Evolutionary conservation across 2,113 vertebrate species (phyloP).

Genomic region (Phyllostomus discolor): DNA sequence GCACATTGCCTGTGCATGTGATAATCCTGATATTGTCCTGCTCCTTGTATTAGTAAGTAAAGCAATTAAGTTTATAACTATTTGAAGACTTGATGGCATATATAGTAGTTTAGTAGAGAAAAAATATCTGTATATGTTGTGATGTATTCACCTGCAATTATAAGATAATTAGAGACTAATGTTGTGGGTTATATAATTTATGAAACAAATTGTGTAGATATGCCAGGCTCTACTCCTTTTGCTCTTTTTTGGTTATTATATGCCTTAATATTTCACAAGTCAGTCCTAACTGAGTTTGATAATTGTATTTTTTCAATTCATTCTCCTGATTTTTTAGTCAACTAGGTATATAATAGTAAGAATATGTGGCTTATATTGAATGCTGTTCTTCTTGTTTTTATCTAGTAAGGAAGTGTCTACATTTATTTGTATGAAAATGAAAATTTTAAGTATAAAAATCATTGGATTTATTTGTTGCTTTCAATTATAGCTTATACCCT

Average conservation of each 20-base stretch:
- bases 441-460: background rate
- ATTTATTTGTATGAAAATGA: background rate
- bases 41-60: constrained; percentile 91
- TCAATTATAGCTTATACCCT: background rate
- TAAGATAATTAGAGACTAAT: background rate
- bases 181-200: background rate
- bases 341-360: background rate
- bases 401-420: background rate
- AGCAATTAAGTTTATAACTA: background rate
- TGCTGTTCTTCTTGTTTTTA: background rate
- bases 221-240: background rate
- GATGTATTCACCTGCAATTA: background rate
- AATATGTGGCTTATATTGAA: background rate
- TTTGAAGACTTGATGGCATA: background rate
- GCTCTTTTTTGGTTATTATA: background rate
- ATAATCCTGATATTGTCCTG: constrained; percentile 90
- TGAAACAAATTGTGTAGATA: background rate
- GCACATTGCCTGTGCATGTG: constrained; percentile 93
- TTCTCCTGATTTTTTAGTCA: constrained; percentile 20
- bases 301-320: constrained; percentile 19
- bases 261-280: background rate
- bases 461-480: background rate
- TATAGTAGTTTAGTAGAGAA: background rate
- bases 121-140: background rate
- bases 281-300: background rate